phyloP scores from a whole-genome alignment of 2,797 vertebrate species.

The Octomys mimax region DNA sequence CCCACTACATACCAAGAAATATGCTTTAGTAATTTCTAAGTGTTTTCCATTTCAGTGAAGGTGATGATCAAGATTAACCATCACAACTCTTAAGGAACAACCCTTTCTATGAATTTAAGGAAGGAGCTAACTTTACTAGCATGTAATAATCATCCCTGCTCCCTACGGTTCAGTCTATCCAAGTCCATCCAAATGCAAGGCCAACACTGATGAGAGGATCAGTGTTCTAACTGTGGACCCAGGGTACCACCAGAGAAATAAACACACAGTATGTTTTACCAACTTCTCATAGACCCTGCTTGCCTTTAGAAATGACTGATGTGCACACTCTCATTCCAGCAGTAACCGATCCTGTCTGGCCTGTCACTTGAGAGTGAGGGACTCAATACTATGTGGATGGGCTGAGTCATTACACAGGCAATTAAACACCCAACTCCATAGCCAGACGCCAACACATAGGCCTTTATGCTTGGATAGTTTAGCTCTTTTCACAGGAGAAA shows the following conservation, averaged over 20 bases:
- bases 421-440: background rate
- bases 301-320: background rate
- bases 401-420: background rate
- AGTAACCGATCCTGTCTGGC: background rate
- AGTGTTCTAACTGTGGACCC: rapidly evolving
- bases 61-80: background rate
- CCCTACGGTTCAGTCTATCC: background rate
- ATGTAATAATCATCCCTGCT: background rate
- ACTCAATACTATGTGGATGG: background rate
- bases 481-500: background rate
- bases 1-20: background rate
- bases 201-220: background rate
- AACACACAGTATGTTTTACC: background rate
- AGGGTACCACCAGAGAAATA: background rate
- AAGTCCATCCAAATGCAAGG: background rate
- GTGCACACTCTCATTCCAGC: background rate
- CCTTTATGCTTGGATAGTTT: background rate
- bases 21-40: background rate
- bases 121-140: background rate
- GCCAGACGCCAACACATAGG: background rate
- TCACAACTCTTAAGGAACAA: background rate
- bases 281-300: background rate
- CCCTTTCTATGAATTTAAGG: background rate
- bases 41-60: background rate
- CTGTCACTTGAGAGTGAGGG: background rate